These are phyloP conservation scores for Apteryx mantelli DNA, from an alignment of 2,113 vertebrate genomes.

Conservation along the genomic window DNA sequence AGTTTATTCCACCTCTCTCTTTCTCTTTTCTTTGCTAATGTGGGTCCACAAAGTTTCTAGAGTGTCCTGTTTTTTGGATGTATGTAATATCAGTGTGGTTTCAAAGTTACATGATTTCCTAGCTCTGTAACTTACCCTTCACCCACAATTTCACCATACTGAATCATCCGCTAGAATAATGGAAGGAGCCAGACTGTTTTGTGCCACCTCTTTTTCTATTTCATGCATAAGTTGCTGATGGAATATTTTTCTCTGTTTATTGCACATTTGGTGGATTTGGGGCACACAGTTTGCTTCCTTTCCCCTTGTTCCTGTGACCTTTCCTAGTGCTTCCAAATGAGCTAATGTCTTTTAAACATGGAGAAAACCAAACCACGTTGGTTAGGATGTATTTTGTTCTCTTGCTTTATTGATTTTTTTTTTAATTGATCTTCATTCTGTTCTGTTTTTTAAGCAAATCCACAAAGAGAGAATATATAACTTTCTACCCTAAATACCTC, in stretches of 20 bases:
- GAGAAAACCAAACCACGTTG: background rate
- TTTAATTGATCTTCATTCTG: constrained; percentile 38
- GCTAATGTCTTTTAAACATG: background rate
- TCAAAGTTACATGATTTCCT: constrained; percentile 14
- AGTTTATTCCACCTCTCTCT: constrained; percentile 47
- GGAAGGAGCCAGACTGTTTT: constrained; percentile 32
- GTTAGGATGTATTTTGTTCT: constrained; percentile 52
- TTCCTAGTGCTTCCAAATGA: constrained; percentile 44
- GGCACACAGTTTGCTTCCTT: constrained; percentile 38
- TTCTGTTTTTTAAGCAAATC: constrained; percentile 13
- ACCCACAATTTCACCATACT: background rate
- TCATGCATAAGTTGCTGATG: constrained; percentile 8
- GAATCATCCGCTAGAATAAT: constrained; percentile 13
- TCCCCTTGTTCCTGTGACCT: constrained; percentile 25
- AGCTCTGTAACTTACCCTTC: constrained; percentile 26
- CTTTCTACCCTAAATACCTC: constrained; percentile 44
- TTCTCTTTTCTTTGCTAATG: constrained; percentile 62
- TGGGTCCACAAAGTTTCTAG: constrained; percentile 32
- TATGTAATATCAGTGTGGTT: constrained; percentile 36
- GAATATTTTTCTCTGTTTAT: constrained; percentile 19
- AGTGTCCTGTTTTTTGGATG: constrained; percentile 52
- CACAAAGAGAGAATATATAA: constrained; percentile 42
- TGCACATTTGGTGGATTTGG: constrained; percentile 25
- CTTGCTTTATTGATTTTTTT: constrained; percentile 4
- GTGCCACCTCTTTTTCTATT: constrained; percentile 39